Evolutionary conservation across 2,888 invertebrate genomes (phyloP), one percentile per base, ranked within the genome.

Genomic region (Oscheius sp.): DNA sequence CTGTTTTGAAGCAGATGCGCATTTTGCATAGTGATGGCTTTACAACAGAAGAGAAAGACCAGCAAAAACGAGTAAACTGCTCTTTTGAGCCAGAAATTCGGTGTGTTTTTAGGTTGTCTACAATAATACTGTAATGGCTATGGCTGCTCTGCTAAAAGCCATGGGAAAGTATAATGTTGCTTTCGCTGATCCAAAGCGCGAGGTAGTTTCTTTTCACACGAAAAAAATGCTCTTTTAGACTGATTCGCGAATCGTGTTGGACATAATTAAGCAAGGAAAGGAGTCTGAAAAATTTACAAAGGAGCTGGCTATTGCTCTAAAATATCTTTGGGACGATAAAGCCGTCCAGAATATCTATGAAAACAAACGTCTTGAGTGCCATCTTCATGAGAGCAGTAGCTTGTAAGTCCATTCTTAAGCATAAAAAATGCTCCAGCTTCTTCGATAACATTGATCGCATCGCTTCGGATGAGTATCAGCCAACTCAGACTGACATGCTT

Each of bases 1-100:
- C 85, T 27, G 77, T 85, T 2, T 71, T 85, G 48, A 85, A 85
- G 63, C 85, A 85, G 37, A 85, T 85, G 85, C 66, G 84, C 67
- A 80, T 84, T 25, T 72, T 85, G 3, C 84, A 85, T 63, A 75
- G 75, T 50, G 81, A 83, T 57, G 74, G 72, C 4, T 85, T 79
- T 72, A 73, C 79, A 1, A 73, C 72, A 15, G 81, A 75, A 1
- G 80, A 80, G 25, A 33, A 76, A 34, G 64, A 68, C 27, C 78
- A 75, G 61, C 72, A 69, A 20, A 73, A 73, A 68, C 72, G 73
- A 45, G 20, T 15, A 29, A 31, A 42, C 31, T 31, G 33, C 10
- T 53, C 20, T n/a, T 10, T 5, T 25, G 17, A 48, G 17, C 3
- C 48, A 12, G n/a, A 8, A 33, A 1, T 34, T 3, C 6, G 6